Evolutionary conservation across 1,140 invertebrate species (phyloP).

Genomic region (Euura lappo): DNA sequence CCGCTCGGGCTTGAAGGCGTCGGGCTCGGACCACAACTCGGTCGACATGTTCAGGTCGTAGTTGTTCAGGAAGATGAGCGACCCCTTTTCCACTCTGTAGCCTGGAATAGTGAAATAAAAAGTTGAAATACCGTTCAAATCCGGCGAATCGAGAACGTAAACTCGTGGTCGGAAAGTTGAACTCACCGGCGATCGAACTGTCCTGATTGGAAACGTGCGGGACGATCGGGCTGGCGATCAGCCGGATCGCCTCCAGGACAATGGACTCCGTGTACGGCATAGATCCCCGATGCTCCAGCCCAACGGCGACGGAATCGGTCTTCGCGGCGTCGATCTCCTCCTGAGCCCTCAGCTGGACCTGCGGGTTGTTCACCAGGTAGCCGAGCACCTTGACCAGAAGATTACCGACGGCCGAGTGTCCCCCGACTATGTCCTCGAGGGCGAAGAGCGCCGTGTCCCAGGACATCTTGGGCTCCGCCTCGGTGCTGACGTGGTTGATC

Average conservation of each 20-base stretch:
- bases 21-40: conserved; percentile 69
- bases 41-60: conserved; percentile 81
- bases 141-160: no score
- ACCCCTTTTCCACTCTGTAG: conserved; percentile 78
- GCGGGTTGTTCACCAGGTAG: conserved; percentile 68
- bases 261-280: conserved; percentile 87
- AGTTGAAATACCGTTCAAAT: neutral
- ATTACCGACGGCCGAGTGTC: conserved; percentile 86
- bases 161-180: no score
- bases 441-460: conserved; percentile 79
- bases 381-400: conserved; percentile 78
- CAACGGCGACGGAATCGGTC: conserved; percentile 60
- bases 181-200: conserved; percentile 69
- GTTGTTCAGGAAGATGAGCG: conserved; percentile 87
- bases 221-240: conserved; percentile 87
- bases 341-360: conserved; percentile 70
- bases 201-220: conserved; percentile 86
- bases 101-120: conserved; percentile 44
- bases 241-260: conserved; percentile 78
- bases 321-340: conserved; percentile 72
- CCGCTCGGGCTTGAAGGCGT: conserved; percentile 68
- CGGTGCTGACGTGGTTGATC: conserved; percentile 69
- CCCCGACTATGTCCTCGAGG: conserved; percentile 85
- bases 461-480: conserved; percentile 64
- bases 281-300: conserved; percentile 68